Conservation (phyloP, 2,888 invertebrate genomes). For the Maniola hyperantus region DNA sequence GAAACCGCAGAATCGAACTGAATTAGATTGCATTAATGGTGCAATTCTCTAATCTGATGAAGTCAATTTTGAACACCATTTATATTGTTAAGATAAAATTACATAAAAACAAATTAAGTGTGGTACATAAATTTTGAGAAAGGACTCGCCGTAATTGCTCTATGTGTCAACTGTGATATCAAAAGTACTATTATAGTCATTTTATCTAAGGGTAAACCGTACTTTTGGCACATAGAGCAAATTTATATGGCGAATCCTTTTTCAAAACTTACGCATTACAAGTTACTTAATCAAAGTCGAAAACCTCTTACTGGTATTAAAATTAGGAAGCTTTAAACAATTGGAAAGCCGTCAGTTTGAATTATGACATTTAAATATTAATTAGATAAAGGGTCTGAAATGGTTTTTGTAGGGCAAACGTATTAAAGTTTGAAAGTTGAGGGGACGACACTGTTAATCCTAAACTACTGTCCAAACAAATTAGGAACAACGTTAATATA, state of each 20-base stretch:
- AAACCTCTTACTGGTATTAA: too few relatives aligned
- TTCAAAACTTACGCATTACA: too few relatives aligned
- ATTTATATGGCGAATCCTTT: too few relatives aligned
- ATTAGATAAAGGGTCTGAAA: slow-evolving; percentile 27
- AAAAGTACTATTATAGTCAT: too few relatives aligned
- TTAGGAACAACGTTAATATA: slow-evolving; percentile 81
- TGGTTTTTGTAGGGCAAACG: slow-evolving; percentile 56
- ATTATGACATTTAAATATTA: slow-evolving; percentile 12
- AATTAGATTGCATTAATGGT: slow-evolving; percentile 47
- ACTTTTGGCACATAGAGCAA: too few relatives aligned
- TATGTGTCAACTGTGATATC: too few relatives aligned
- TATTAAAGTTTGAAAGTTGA: slow-evolving; percentile 67
- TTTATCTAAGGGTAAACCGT: too few relatives aligned
- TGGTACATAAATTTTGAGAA: too few relatives aligned
- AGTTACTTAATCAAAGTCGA: too few relatives aligned
- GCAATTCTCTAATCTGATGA: slow-evolving; percentile 39
- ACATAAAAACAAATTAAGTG: not conserved
- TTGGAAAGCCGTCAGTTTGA: not conserved
- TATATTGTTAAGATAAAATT: not conserved
- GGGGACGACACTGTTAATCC: slow-evolving; percentile 69
- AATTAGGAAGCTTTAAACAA: not conserved
- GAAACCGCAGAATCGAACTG: slow-evolving; percentile 44
- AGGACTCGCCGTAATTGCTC: too few relatives aligned
- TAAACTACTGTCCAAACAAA: slow-evolving; percentile 70
- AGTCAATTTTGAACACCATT: slow-evolving; percentile 13